A percentile compares a stretch with the other conserved stretches of the same genome.
These are phyloP conservation scores for Drosophila cracens DNA, from an alignment of 2,888 invertebrate species.

Conservation along the genomic window DNA sequence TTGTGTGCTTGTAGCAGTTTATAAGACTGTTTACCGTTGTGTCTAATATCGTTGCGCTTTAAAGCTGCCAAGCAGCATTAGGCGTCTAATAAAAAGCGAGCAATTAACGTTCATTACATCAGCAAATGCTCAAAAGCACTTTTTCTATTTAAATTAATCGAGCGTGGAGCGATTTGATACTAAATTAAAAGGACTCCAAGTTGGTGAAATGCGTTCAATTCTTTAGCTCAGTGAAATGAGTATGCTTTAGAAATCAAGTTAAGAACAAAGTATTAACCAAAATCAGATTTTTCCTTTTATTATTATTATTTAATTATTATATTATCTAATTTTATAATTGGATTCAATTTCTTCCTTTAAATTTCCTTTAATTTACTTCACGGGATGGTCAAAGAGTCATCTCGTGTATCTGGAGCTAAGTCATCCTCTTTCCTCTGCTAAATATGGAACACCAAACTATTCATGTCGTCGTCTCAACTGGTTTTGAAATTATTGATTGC, in stretches of 20 bases:
- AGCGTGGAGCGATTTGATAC: neutral
- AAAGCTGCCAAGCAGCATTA: conserved; percentile 13
- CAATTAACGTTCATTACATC: conserved; percentile 4
- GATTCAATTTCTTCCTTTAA: too few species aligned
- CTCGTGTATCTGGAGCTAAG: neutral
- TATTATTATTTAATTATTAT: neutral
- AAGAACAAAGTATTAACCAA: neutral
- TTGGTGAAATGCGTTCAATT: neutral
- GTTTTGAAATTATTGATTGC: neutral
- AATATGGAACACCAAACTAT: neutral
- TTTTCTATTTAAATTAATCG: neutral
- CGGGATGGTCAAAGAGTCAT: neutral
- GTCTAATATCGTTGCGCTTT: conserved; percentile 25
- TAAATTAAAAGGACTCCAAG: neutral
- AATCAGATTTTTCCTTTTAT: neutral
- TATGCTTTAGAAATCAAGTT: neutral
- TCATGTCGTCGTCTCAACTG: neutral
- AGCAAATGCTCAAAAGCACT: neutral
- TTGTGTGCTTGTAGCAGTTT: conserved; percentile 19
- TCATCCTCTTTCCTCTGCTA: neutral
- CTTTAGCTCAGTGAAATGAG: neutral
- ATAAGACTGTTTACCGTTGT: conserved; percentile 44
- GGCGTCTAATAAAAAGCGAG: conserved; percentile 10
- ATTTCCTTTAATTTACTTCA: too few species aligned
- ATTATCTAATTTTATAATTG: neutral